phyloP scores from a whole-genome alignment of 2,888 invertebrate species.

The Herminia tarsipennalis region DNA sequence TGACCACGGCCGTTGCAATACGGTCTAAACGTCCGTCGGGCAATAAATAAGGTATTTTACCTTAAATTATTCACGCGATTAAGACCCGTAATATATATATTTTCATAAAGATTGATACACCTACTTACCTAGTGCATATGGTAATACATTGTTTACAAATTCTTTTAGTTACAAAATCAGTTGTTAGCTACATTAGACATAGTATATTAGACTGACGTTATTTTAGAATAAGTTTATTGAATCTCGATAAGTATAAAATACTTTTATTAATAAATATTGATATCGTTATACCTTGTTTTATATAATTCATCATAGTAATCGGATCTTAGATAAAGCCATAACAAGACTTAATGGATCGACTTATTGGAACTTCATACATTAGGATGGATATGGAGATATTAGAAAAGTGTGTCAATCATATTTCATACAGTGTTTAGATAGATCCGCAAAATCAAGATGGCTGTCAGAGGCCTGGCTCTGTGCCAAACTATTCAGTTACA shows the following conservation, averaged over 20 bases:
- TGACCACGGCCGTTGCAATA: too few species aligned
- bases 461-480: conserved; percentile 59
- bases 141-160: conserved; percentile 2
- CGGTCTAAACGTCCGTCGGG: too few species aligned
- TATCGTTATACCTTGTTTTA: conserved; percentile 26
- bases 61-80: too few species aligned
- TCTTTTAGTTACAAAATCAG: conserved; percentile 18
- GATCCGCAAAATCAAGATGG: conserved; percentile 53
- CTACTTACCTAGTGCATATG: too few species aligned
- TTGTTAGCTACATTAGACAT: conserved; percentile 30
- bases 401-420: conserved; percentile 18
- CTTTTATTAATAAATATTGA: conserved; percentile 44
- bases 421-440: conserved; percentile 52
- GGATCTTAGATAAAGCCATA: too few species aligned
- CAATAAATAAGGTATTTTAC: too few species aligned
- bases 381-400: neutral
- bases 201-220: conserved; percentile 59
- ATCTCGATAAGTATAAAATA: conserved; percentile 50
- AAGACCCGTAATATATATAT: too few species aligned
- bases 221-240: conserved; percentile 47
- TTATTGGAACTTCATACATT: neutral
- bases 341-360: neutral
- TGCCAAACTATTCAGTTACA: conserved; percentile 68
- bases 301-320: neutral
- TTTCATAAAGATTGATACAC: too few species aligned